Evolutionary conservation across 2,797 vertebrate genomes (phyloP).

Genomic region (Anniella stebbinsi): DNA sequence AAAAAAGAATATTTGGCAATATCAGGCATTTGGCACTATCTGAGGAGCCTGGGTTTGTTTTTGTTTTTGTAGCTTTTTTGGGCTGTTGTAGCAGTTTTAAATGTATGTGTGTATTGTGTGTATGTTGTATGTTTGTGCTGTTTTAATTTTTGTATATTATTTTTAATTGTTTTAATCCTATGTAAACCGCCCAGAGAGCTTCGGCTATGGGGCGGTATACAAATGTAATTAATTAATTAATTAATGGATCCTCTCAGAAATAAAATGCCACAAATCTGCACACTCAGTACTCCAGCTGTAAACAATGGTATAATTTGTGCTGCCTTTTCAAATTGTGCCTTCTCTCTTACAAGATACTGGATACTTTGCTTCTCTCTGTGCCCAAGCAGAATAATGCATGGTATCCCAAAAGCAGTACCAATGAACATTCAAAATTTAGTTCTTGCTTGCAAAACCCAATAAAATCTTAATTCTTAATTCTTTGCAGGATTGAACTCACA

Average conservation of each 20-base stretch:
- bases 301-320: fast-evolving
- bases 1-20: no score
- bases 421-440: background rate
- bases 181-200: no score
- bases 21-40: no score
- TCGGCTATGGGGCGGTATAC: no score
- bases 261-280: background rate
- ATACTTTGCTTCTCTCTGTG: background rate
- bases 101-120: no score
- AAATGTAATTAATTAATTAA: no score
- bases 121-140: no score
- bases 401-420: background rate
- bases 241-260: slow-evolving; percentile 22
- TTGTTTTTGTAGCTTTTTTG: no score
- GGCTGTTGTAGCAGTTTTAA: no score
- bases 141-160: no score
- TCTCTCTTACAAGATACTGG: background rate
- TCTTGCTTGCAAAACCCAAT: background rate
- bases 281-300: background rate
- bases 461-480: background rate
- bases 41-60: no score
- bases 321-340: background rate
- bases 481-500: background rate
- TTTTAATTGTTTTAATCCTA: no score
- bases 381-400: background rate